Evolutionary conservation across 2,797 vertebrate genomes (phyloP), one percentile per base, ranked within the genome.

Genomic region (Liparis tanakae): DNA sequence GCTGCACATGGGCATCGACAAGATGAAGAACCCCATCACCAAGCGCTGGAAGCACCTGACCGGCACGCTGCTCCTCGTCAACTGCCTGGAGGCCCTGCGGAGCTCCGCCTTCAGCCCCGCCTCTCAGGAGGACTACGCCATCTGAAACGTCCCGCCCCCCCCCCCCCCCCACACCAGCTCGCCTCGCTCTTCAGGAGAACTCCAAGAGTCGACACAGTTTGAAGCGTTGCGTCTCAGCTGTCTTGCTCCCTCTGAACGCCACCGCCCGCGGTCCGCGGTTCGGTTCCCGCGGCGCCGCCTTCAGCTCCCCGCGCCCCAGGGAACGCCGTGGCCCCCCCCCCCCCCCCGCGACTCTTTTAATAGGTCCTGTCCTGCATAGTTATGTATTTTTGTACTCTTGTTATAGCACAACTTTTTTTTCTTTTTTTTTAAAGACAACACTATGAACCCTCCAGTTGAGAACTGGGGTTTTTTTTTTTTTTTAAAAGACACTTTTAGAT

Each of bases 21-120:
- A 93, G 85, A 99, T 99, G 98, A 97, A 97, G 83, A 98, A 89
- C 84, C 98, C 98, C 76, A 97, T 99, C 92, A 98, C 97, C 78
- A 97, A 96, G 61, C 96, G 96, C 78, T 99, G 98, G 98, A 98
- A 96, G 69, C 98, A 99, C 89, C 96, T 99, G 83, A 98, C 97
- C 0, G 98, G 98, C 70, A 95, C 97, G 0, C 92, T 99, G n/a
- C 96, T 99, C 86, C 95, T 99, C 1, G 97, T 99, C 78, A 97
- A 99, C 92, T 95, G 96, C 30, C 88, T 99, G 91, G 98, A 99
- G 77, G 85, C 94, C 18, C 94, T 99, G 70, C 88, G 98, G 43
- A 96, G 96, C 33, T 94, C 96, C 0, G 97, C 97, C 84, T 99
- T 99, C 89, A 97, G 96, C 84, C 94, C 95, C 0, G 80, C 86